Conservation (phyloP, 2,797 vertebrate species). For the Anguilla pacifica region DNA sequence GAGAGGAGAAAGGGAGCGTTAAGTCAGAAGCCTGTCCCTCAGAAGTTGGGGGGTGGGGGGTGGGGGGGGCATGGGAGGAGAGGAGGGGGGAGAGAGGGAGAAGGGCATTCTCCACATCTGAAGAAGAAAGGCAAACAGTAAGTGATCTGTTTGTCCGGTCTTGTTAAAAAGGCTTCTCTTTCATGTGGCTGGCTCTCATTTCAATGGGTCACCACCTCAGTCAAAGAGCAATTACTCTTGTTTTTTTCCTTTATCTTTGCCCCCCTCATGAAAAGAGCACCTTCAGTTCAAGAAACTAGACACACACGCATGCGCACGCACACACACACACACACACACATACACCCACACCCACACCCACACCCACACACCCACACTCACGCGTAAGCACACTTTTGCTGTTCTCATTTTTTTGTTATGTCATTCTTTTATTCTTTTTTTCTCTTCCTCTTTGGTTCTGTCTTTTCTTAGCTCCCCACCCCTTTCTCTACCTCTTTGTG, state of each 20-base stretch:
- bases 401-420: not conserved
- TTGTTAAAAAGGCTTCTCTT: not conserved
- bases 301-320: not conserved
- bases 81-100: no score
- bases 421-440: not conserved
- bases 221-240: constrained; percentile 5
- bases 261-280: not conserved
- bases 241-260: not conserved
- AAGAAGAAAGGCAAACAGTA: constrained; percentile 21
- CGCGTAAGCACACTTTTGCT: not conserved
- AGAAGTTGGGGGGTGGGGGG: not conserved
- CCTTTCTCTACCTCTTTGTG: not conserved
- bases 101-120: not conserved
- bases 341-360: not conserved
- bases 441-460: not conserved
- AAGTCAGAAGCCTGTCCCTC: not conserved
- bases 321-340: not conserved
- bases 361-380: not conserved
- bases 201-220: constrained; percentile 18
- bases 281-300: not conserved
- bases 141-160: constrained; percentile 9
- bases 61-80: not conserved
- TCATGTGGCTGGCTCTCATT: constrained; percentile 13
- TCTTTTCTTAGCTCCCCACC: not conserved
- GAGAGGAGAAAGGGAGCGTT: not conserved